These are phyloP conservation scores for Platycercus adscitus DNA, from an alignment of 2,113 vertebrate genomes.

Conservation along the genomic window DNA sequence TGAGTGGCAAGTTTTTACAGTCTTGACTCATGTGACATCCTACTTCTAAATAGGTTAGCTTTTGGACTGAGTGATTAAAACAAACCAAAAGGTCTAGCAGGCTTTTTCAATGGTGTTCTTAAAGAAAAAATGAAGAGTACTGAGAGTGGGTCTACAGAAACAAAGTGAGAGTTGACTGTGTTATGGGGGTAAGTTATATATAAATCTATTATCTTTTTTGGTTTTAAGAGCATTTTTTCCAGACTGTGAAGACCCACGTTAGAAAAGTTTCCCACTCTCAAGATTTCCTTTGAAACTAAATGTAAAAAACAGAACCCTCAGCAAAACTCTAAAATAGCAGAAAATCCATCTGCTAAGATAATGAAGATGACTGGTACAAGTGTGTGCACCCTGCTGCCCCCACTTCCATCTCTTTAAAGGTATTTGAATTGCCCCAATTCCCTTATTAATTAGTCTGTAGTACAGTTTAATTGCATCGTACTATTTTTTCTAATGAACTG, in stretches of 20 bases:
- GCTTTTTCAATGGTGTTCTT: background rate
- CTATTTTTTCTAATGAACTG: background rate
- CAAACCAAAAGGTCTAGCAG: background rate
- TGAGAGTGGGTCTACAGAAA: background rate
- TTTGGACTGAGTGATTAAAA: background rate
- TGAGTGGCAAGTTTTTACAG: background rate
- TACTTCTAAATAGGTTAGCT: background rate
- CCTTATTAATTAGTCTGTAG: conserved; percentile 58
- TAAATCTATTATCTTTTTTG: background rate
- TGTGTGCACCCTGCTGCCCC: background rate
- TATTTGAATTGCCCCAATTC: conserved; percentile 5
- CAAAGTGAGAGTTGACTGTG: background rate
- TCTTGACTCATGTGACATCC: background rate
- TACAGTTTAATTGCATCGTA: background rate
- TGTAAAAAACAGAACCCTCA: background rate
- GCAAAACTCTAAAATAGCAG: background rate
- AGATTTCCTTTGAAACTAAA: background rate
- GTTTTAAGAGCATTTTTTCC: background rate
- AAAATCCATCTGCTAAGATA: background rate
- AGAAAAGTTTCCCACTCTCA: background rate
- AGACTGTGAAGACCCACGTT: background rate
- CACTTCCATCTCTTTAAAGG: background rate
- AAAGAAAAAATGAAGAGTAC: background rate
- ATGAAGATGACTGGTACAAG: background rate
- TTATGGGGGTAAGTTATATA: background rate